These are phyloP conservation scores for Liparis tanakae DNA, from an alignment of 2,797 vertebrate species.

Conservation along the genomic window DNA sequence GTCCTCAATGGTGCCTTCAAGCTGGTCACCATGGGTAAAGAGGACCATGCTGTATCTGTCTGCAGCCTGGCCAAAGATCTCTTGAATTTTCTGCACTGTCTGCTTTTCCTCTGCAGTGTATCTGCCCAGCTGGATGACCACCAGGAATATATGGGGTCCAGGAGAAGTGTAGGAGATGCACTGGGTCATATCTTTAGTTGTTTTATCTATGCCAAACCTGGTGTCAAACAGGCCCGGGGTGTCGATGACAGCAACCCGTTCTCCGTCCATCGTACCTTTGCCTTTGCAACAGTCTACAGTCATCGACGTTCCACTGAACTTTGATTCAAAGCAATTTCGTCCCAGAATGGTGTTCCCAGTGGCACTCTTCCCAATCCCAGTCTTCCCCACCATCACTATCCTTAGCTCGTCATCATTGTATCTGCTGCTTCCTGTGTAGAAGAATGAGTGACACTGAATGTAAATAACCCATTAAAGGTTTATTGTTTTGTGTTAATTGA, in stretches of 20 bases:
- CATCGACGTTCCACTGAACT: neutral
- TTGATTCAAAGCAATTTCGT: neutral
- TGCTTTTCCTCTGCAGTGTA: constrained; percentile 19
- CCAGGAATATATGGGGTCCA: constrained; percentile 38
- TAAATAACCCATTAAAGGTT: no score
- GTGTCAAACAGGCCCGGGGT: constrained; percentile 34
- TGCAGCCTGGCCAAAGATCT: constrained; percentile 23
- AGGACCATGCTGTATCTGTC: constrained; percentile 39
- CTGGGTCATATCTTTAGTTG: neutral
- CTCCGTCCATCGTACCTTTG: accelerated
- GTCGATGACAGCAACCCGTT: constrained; percentile 11
- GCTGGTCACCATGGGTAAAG: constrained; percentile 7
- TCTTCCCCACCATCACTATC: constrained; percentile 42
- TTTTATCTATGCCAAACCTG: neutral
- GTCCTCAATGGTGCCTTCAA: constrained; percentile 1
- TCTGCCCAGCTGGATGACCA: constrained; percentile 11
- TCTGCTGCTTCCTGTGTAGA: neutral
- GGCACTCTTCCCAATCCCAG: constrained; percentile 17
- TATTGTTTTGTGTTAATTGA: no score
- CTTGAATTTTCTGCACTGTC: constrained; percentile 3
- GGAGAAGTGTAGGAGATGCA: constrained; percentile 19
- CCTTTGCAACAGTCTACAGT: neutral
- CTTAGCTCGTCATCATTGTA: constrained; percentile 1
- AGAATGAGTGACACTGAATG: neutral
- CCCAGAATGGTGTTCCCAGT: constrained; percentile 33